A percentile compares a stretch with the other conserved stretches of the same genome.
These are phyloP conservation scores for Umimayanthus chanpuru DNA, from an alignment of 92 coral and sea anemone species.

Conservation along the genomic window DNA sequence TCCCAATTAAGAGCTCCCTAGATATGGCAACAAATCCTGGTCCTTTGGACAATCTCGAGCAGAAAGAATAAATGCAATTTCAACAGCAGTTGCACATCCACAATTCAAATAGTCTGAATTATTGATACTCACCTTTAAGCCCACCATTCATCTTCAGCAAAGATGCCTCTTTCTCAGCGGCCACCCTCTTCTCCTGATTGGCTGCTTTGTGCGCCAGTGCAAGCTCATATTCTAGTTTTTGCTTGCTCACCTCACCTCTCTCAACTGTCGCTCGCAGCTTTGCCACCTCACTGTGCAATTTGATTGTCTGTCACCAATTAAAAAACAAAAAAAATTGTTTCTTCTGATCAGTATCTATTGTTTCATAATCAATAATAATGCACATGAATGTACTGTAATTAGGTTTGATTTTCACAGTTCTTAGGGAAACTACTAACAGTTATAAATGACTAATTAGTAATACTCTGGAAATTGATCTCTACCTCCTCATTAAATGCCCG, in stretches of 20 bases:
- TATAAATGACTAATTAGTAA: not conserved
- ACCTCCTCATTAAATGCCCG: constrained; percentile 47
- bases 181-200: constrained; percentile 84
- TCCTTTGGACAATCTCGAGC: no score
- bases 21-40: no score
- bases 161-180: constrained; percentile 78
- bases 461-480: not conserved
- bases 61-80: no score
- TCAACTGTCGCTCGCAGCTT: constrained; percentile 84
- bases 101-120: no score
- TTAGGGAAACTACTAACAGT: not conserved
- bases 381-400: no score
- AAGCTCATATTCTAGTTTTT: constrained; percentile 93
- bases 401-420: not conserved
- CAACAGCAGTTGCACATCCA: no score
- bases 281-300: constrained; percentile 86
- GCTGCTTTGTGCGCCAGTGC: constrained; percentile 86
- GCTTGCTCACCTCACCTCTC: constrained; percentile 94
- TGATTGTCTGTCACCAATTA: constrained; percentile 61
- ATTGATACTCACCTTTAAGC: constrained; percentile 59
- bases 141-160: constrained; percentile 63
- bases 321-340: not conserved
- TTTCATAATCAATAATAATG: no score
- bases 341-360: not conserved
- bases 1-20: no score